Base-by-base conservation (phyloP, 2,888 invertebrate species). In the Anoncus sp. region DNA sequence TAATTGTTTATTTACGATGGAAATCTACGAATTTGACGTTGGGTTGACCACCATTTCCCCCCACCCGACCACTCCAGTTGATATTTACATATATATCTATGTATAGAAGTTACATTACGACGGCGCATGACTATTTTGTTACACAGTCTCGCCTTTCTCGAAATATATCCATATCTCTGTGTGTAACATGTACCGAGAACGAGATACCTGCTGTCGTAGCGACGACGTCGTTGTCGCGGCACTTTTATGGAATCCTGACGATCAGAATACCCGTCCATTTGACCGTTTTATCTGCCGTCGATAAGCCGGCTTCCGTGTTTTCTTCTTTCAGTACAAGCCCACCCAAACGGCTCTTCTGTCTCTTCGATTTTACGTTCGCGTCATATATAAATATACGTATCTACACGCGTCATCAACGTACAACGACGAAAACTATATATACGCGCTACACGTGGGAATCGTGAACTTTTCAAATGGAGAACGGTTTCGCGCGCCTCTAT, bases 251-350 rank as follows among this genome's bases (percentile, higher is more conserved):
- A 80, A 78, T 72, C 79, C 63, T 18, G 27, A 70, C 63, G 55
- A 65, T 63, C 53, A 59, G 51, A 45, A 60, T 73, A 70, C 70
- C n/a, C n/a, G n/a, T 70, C 60, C 59, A 66, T 40, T 49, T 18
- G 62, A 57, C 55, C 85, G 84, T 77, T 81, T 87, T 88, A 88
- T 88, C 88, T 84, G 78, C 87, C 60, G 85, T 75, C 81, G 87
- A 86, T 87, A 85, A 62, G 51, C 59, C 20, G 38, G 62, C 62
- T 80, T 79, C 63, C 77, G 43, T 35, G 38, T 71, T 79, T 79
- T 59, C 76, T 70, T 67, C 71, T 51, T 76, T 63, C 63, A 75
- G 59, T 53, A 47, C 43, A 69, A 57, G 10, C n/a, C n/a, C 67
- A 10, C 14, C 31, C 47, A 62, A 63, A 51, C 27, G 49, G 22